phyloP scores from a whole-genome alignment of 1,140 invertebrate species.

The Aphidius ervi region DNA sequence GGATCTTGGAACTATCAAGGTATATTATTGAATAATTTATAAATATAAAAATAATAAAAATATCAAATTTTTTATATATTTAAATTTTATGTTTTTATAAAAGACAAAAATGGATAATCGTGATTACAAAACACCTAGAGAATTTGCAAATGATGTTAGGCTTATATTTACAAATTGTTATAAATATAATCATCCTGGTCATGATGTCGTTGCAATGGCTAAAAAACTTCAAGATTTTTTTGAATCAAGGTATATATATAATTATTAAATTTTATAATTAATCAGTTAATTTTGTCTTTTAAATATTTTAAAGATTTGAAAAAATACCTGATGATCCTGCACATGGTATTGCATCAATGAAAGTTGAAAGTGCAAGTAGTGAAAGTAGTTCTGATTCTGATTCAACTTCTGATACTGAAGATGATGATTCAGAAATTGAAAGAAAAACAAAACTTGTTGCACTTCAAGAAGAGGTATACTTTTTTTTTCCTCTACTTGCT shows the following conservation, averaged over 20 bases:
- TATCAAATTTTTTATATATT: no score
- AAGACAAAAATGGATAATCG: conserved; percentile 90
- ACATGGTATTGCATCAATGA: conserved; percentile 43
- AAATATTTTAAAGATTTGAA: conserved; percentile 63
- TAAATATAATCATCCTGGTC: conserved; percentile 95
- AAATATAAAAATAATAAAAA: no score
- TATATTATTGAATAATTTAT: conserved; percentile 31
- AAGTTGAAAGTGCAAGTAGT: conserved; percentile 42
- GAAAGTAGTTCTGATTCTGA: conserved; percentile 69
- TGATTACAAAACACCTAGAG: conserved; percentile 84
- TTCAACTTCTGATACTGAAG: conserved; percentile 69
- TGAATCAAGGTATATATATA: conserved; percentile 75
- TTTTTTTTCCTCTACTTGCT: no score
- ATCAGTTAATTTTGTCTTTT: no score
- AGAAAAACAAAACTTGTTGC: conserved; percentile 72
- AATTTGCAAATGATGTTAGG: conserved; percentile 92
- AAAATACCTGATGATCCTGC: conserved; percentile 90
- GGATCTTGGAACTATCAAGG: conserved; percentile 96
- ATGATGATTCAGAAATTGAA: conserved; percentile 73
- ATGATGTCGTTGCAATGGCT: conserved; percentile 96
- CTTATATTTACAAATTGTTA: conserved; percentile 99
- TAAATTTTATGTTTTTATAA: conserved; percentile 20
- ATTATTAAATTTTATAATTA: neutral
- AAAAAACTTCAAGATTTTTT: conserved; percentile 95
- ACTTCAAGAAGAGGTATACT: conserved; percentile 67